These are phyloP conservation scores for Linyphia triangularis DNA, from an alignment of 2,888 invertebrate species.

Conservation along the genomic window DNA sequence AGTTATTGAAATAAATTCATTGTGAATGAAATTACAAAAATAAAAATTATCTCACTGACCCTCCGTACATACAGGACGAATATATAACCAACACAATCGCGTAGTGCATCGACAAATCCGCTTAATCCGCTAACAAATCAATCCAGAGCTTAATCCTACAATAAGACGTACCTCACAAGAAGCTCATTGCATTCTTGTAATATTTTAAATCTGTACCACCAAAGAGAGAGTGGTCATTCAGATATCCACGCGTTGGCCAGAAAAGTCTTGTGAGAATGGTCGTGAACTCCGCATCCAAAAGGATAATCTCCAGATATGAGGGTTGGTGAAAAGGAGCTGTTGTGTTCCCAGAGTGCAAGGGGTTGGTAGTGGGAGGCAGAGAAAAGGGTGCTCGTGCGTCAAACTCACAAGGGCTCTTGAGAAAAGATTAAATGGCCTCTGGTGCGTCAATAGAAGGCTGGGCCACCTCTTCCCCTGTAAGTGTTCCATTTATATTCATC, in stretches of 20 bases:
- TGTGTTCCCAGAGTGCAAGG: not conserved
- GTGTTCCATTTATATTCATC: not conserved
- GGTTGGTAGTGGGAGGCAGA: not conserved
- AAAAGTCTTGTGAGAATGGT: not conserved
- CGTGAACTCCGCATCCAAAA: not conserved
- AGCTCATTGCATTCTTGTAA: not conserved
- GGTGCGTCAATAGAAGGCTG: not conserved
- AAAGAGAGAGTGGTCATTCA: too few species aligned
- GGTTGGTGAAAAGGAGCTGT: constrained; percentile 9
- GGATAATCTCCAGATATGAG: constrained; percentile 21
- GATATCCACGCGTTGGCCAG: not conserved
- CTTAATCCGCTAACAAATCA: too few species aligned
- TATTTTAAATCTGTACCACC: too few species aligned
- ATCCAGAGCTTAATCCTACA: not conserved
- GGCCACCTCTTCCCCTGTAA: not conserved
- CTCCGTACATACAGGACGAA: too few species aligned
- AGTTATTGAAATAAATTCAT: too few species aligned
- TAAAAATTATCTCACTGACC: too few species aligned
- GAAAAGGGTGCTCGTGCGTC: constrained; percentile 46
- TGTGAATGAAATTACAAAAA: too few species aligned
- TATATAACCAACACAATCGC: too few species aligned
- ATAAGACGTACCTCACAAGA: not conserved
- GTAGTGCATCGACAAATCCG: too few species aligned
- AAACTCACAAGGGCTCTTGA: constrained; percentile 53
- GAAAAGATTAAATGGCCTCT: constrained; percentile 37